These are phyloP conservation scores for Phalacrocorax pelagicus DNA, from an alignment of 2,113 vertebrate genomes.

Conservation along the genomic window DNA sequence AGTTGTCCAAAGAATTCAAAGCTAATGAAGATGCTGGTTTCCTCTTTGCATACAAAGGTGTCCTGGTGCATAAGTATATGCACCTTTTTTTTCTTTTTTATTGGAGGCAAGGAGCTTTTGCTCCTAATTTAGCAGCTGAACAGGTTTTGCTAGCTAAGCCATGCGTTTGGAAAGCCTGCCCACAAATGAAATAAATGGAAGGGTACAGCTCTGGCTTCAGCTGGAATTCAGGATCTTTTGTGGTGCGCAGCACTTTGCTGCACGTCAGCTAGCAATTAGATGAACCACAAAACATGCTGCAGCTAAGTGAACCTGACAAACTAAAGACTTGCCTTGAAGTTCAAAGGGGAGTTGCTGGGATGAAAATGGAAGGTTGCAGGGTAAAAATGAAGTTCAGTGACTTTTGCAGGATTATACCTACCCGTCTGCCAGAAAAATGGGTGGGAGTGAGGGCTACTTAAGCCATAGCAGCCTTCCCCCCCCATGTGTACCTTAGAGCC, in stretches of 20 bases:
- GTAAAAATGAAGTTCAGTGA: not conserved
- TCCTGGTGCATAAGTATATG: not conserved
- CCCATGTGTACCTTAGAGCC: not conserved
- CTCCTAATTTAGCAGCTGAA: not conserved
- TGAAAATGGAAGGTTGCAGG: not conserved
- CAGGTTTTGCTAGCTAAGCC: not conserved
- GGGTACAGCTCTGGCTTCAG: slow-evolving; percentile 14
- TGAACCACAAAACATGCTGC: slow-evolving; percentile 6
- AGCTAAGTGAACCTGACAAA: not conserved
- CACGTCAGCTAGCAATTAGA: not conserved
- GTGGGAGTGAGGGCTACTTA: not conserved
- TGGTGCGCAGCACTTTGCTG: not conserved
- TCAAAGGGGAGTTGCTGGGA: not conserved
- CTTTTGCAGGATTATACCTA: not conserved
- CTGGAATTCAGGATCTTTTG: not conserved
- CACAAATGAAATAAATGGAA: not conserved
- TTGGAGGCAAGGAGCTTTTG: not conserved
- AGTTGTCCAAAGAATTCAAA: not conserved
- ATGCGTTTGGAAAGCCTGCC: not conserved
- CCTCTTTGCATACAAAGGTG: not conserved
- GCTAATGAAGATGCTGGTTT: not conserved
- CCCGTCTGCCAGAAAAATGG: not conserved
- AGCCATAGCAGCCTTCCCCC: not conserved
- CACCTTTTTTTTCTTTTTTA: not conserved
- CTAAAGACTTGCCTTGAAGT: not conserved